Evolutionary conservation across 2,113 vertebrate species (phyloP), one percentile per base, ranked within the genome.

Genomic region (Gobius niger): DNA sequence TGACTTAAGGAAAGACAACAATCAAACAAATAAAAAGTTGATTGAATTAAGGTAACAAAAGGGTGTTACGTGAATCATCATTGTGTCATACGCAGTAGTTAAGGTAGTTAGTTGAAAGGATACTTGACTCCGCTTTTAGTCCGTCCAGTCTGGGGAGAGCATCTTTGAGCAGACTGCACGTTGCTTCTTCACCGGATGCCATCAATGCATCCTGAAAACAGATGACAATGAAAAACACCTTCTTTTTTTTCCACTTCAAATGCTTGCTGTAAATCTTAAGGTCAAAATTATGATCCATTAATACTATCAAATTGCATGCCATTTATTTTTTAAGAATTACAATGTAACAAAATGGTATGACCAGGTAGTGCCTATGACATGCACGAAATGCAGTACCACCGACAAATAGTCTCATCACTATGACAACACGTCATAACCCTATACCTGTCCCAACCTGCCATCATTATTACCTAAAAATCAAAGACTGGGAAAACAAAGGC

Each of bases 121-220:
- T 86, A 77, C 88, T 34, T 1, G 68, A 82, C 47, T 83, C 62
- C 18, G 67, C 50, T 54, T 84, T 82, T 41, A 86, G 80, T 59
- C 16, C 68, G 44, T 89, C 83, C 63, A 89, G 78, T 72, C 57
- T 77, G 13, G 76, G 75, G 0, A 86, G 68, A 41, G 74, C 75
- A 6, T 87, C 82, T 44, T 85, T 84, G 56, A 91, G 63, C 6
- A 3, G 67, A n/a, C 11, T 1, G 75, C 84, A 88, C 34, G 16
- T 16, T 49, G 53, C 42, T 73, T 79, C 69, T 15, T 71, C 15
- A 2, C 89, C 89, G 0, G 81, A 83, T 44, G 82, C 64, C 88
- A 89, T 84, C 68, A 87, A 74, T n/a, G 10, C 50, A 13, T 89
- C 89, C 89, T 90, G 65, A 19, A 34, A 34, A 15, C n/a, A 69